These are phyloP conservation scores for Amazona finschi DNA, from an alignment of 2,797 vertebrate genomes.

Conservation along the genomic window DNA sequence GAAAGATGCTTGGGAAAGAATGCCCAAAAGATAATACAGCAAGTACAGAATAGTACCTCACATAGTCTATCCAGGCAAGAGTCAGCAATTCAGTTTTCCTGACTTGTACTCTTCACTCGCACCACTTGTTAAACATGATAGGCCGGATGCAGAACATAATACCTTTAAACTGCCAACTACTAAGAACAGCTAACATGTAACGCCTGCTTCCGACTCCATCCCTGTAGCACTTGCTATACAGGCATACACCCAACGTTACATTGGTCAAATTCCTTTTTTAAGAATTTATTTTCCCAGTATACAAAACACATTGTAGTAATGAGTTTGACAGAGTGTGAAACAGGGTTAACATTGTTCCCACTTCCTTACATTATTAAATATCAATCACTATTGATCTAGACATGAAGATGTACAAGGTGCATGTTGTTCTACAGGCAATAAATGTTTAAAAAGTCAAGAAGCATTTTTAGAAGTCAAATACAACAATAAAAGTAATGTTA, in stretches of 20 bases:
- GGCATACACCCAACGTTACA: not conserved
- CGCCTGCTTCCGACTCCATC: not conserved
- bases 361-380: not conserved
- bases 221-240: not conserved
- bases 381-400: not conserved
- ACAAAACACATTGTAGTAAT: not conserved
- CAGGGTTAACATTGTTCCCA: not conserved
- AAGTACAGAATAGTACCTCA: not conserved
- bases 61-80: not conserved
- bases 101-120: not conserved
- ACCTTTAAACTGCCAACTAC: not conserved
- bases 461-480: not conserved
- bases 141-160: not conserved
- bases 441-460: not conserved
- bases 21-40: not conserved
- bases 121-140: not conserved
- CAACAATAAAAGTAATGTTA: not conserved
- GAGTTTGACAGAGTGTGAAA: not conserved
- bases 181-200: rapidly evolving
- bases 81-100: not conserved
- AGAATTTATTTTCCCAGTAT: not conserved
- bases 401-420: not conserved
- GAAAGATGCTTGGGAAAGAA: not conserved
- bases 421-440: not conserved
- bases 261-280: not conserved